These are phyloP conservation scores for Callorhinus ursinus DNA, from an alignment of 2,113 vertebrate genomes.

Conservation along the genomic window DNA sequence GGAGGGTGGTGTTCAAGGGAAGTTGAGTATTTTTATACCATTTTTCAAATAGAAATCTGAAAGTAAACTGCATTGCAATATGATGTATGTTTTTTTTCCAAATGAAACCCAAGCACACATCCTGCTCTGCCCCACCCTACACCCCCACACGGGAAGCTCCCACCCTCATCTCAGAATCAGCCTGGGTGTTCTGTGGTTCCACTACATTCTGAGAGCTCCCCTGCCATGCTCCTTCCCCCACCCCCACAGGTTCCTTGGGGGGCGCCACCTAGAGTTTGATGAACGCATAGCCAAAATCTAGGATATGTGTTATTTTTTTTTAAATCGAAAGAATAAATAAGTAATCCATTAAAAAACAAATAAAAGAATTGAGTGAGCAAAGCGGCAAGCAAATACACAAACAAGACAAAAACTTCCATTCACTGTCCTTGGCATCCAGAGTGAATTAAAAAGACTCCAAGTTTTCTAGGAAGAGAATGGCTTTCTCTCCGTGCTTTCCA, in stretches of 20 bases:
- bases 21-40: neutral
- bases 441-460: constrained; percentile 71
- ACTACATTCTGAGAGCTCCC: neutral
- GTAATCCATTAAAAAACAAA: neutral
- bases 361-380: neutral
- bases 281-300: neutral
- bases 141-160: constrained; percentile 39
- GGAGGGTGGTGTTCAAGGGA: neutral
- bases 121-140: constrained; percentile 20
- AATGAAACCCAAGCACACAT: constrained; percentile 53
- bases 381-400: neutral
- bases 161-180: neutral
- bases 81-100: neutral
- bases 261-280: constrained; percentile 67
- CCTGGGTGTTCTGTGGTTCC: constrained; percentile 37
- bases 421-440: constrained; percentile 58
- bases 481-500: constrained; percentile 83
- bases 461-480: constrained; percentile 82
- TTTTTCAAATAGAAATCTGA: constrained; percentile 40
- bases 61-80: constrained; percentile 51
- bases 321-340: constrained; percentile 21
- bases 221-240: neutral
- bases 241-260: neutral
- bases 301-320: neutral
- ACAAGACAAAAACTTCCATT: constrained; percentile 50